Conservation (phyloP, 2,888 invertebrate genomes). For the Orthonychiurus folsomi region DNA sequence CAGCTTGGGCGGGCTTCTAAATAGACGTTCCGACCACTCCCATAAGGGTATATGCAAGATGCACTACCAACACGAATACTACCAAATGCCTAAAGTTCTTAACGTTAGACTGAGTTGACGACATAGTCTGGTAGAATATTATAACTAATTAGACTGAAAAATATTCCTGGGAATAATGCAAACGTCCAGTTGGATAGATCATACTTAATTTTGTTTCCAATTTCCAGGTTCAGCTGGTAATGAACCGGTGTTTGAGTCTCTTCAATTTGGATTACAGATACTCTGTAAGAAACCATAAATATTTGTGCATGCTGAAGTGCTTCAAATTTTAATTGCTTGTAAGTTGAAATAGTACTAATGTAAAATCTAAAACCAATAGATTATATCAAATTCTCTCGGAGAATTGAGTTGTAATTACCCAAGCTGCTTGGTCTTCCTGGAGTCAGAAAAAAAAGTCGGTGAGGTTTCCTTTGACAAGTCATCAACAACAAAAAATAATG, state of each 20-base stretch:
- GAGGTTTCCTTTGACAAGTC: neutral
- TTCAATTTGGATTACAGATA: conserved; percentile 60
- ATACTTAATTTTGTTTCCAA: conserved; percentile 16
- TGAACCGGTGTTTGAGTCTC: conserved; percentile 56
- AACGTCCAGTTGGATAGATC: too few relatives aligned
- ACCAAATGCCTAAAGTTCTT: too few relatives aligned
- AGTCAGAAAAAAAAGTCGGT: conserved; percentile 41
- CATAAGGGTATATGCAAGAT: too few relatives aligned
- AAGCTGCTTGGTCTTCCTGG: conserved; percentile 57
- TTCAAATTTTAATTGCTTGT: too few relatives aligned
- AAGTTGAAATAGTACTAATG: too few relatives aligned
- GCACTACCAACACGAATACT: too few relatives aligned
- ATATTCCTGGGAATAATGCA: too few relatives aligned
- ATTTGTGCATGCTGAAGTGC: neutral
- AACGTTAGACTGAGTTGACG: too few relatives aligned
- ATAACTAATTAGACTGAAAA: too few relatives aligned
- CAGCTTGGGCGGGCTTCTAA: too few relatives aligned
- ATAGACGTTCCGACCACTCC: too few relatives aligned
- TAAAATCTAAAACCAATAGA: conserved; percentile 43
- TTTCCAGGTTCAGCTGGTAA: conserved; percentile 52
- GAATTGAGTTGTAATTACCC: conserved; percentile 64
- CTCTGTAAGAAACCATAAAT: conserved; percentile 45
- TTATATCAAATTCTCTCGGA: conserved; percentile 57
- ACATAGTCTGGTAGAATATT: too few relatives aligned
- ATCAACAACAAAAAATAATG: neutral